Base-by-base conservation (phyloP, 1,140 invertebrate species). In the Trissolcus basalis region DNA sequence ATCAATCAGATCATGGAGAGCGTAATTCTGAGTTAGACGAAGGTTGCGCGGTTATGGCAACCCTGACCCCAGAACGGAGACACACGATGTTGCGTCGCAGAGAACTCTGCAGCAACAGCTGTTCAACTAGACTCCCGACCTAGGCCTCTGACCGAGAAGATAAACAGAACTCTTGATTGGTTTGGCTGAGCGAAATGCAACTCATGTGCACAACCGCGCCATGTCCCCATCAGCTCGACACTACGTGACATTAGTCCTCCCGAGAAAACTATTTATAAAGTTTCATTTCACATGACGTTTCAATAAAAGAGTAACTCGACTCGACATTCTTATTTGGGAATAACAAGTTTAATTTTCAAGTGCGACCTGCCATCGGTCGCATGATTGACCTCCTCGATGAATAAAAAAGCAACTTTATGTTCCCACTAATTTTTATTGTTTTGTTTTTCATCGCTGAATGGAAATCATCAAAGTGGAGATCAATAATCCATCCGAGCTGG, bases 81-180 rank as follows among this genome's bases (percentile, higher is more conserved):
- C 64, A 68, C 56, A 78, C 60, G 64, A 67, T 58, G 60, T 58
- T 58, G 76, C 76, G 76, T 73, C 69, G 69, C 69, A 73, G 54
- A 11, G 36, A 72, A 69, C 53, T 77, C 64, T 49, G 59, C 65
- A 53, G 69, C 75, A 77, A 77, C 75, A 78, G 75, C 75, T 78
- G 75, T 68, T 78, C 63, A 64, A 53, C 69, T 78, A 73, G 64
- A 51, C 75, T 72, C 69, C 75, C 75, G 69, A 78, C 69, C 75
- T 78, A 78, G 75, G 75, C 75, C 75, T 78, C 75, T 78, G 75
- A 78, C 75, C 69, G 75, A 78, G 55, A 78, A 78, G 69, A 78
- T 73, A 78, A 73, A 78, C 75, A 78, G 53, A 69, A 58, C 64
- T 58, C 51, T 77, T 69, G 69, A 77, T 77, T 77, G 75, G 75